Conservation (phyloP, 35 echinoderm and acorn worm species). For the Holothuria glaberrima region DNA sequence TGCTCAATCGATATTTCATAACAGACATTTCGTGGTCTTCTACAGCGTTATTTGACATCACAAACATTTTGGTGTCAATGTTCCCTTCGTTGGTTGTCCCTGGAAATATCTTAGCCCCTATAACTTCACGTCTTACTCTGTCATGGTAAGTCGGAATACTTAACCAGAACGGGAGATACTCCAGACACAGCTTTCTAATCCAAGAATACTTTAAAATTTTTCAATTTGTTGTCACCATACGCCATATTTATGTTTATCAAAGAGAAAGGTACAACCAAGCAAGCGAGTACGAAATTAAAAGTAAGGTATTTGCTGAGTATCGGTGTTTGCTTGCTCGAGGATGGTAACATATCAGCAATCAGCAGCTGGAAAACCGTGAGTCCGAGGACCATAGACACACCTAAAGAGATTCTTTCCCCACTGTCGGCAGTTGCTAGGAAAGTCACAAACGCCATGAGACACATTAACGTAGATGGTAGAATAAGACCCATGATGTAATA, state of each 20-base stretch:
- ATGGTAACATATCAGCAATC: conserved; percentile 29
- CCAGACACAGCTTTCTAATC: not conserved
- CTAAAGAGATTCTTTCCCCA: conserved; percentile 38
- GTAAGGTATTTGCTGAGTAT: conserved; percentile 8
- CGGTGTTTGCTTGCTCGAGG: not conserved
- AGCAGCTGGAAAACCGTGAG: conserved; percentile 54
- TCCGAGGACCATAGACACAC: conserved; percentile 30
- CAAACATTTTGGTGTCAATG: too few relatives aligned
- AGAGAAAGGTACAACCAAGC: not conserved
- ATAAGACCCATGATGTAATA: not conserved
- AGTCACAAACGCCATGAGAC: not conserved
- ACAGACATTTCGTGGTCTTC: too few relatives aligned
- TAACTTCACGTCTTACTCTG: too few relatives aligned
- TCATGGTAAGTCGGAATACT: not conserved
- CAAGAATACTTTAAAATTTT: not conserved
- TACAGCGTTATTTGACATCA: too few relatives aligned
- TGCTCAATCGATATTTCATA: too few relatives aligned
- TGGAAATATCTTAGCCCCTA: too few relatives aligned
- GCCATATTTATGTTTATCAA: not conserved
- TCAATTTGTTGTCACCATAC: not conserved
- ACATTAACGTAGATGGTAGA: conserved; percentile 20
- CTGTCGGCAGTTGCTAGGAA: conserved; percentile 43
- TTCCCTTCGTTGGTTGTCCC: too few relatives aligned
- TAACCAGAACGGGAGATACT: not conserved
- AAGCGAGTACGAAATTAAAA: not conserved